Percentiles rank a stretch among this genome's conserved stretches.
Evolutionary conservation across 2,888 invertebrate genomes (phyloP).

Genomic region (Aphodius granarius): DNA sequence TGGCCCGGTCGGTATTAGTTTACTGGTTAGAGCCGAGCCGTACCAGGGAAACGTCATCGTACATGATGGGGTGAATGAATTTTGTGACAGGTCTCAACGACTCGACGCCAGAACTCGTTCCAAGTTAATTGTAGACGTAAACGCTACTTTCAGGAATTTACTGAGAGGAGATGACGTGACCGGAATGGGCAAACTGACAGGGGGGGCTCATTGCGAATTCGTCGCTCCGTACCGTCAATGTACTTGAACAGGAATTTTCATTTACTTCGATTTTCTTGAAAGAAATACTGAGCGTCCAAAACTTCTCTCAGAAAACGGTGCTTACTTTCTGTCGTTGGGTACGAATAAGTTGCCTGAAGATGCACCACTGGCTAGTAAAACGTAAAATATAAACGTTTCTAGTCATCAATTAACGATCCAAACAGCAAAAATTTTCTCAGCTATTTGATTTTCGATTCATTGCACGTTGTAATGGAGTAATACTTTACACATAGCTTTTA

Average conservation of each 20-base stretch:
- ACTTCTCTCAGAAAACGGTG: not conserved
- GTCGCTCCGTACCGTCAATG: not conserved
- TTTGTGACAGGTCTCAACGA: not conserved
- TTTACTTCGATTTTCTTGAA: not conserved
- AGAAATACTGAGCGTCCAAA: not conserved
- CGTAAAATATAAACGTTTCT: no score
- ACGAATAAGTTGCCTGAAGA: no score
- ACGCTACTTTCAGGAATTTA: constrained; percentile 1
- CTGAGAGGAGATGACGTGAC: constrained; percentile 2
- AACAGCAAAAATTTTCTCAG: no score
- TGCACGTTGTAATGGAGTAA: not conserved
- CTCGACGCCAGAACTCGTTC: not conserved
- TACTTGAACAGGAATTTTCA: not conserved
- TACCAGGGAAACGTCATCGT: not conserved
- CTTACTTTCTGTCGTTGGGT: no score
- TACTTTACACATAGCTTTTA: not conserved
- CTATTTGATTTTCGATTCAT: not conserved
- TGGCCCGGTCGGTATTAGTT: not conserved
- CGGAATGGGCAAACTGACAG: not conserved
- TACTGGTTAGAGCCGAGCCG: not conserved
- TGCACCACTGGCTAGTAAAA: no score
- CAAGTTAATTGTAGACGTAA: constrained; percentile 10
- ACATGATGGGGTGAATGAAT: not conserved
- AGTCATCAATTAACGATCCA: no score
- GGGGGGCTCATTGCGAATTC: not conserved